Base-by-base conservation (phyloP, 64 coral and sea anemone genomes). In the Actinia tenebrosa region DNA sequence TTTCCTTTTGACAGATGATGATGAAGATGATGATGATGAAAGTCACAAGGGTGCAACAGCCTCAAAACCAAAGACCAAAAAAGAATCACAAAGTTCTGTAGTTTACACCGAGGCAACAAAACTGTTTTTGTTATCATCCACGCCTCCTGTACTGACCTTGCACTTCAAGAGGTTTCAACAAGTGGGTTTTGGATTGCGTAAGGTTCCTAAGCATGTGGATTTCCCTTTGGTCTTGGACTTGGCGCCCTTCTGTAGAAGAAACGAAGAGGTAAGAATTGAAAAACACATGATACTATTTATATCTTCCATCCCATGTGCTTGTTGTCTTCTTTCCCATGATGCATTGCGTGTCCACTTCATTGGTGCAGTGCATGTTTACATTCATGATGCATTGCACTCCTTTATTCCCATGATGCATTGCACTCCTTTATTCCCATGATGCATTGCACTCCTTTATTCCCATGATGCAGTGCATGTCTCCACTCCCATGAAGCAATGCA, bases 111-210 rank as follows among this genome's bases (percentile, higher is more conserved):
- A 92, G 30, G 96, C 96, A n/a, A 94, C 80, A 25, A 98, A 98
- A 79, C 96, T 95, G 86, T 42, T 98, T 27, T 64, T 98, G 69
- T 92, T 98, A 63, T 92, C 93, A 15, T 85, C 82, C 7, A 87
- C 96, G 5, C 96, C 96, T 18, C 96, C 93, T 26, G 88, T 98
- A 13, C 88, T 98, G 10, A 98, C 96, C 10, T 80, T 98, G 50
- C 96, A 98, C 52, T 89, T 98, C 50, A 98, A 98, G 71, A 87
- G 96, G 16, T 98, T 98, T 82, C 96, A 98, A 45, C 96, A 98
- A 45, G 93, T 94, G 25, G 87, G 89, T 3, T 86, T 87, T 71
- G 64, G 89, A 7, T 82, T 98, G 43, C 69, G 82, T 22, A 98
- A 98, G 88, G 82, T 98, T 77, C 53, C 96, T 2, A 98, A 95